Base-by-base conservation (phyloP, 2,113 vertebrate genomes). In the Cochlearius cochlearius region DNA sequence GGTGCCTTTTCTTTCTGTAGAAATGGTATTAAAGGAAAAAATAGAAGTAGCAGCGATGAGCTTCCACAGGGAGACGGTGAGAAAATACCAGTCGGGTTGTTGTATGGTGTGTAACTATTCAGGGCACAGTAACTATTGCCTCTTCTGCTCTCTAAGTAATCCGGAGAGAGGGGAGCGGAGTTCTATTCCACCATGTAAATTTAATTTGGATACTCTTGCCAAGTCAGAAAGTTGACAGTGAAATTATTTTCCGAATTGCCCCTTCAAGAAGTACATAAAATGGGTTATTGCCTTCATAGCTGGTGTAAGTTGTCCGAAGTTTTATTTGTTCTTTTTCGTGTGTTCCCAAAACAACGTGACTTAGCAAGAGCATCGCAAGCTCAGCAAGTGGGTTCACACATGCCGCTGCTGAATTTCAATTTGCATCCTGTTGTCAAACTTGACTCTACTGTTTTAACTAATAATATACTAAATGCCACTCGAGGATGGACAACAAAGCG, bases 341-440 rank as follows among this genome's bases (percentile, higher is more conserved):
- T 11, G 4, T 39, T 88, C 30, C 47, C 58, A 82, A n/a, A 88
- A 39, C 19, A 60, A 10, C 4, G 1, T 0, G 0, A 86, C 7
- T 64, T 58, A n/a, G 10, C 29, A 93, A 79, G 26, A 72, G 12
- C 66, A 72, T 0, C 2, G 2, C 26, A 84, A 73, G 10, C 36
- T 77, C 52, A 78, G 59, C 30, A 62, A 75, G 13, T 2, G 8
- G 4, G 3, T n/a, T 68, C 26, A 64, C 23, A 30, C 0, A 0
- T 12, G 6, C 21, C 60, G 60, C 55, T 36, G 49, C 41, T 32
- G 18, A 80, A 77, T 47, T 88, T 56, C 20, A 32, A 4, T 60
- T 84, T 22, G 39, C 8, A n/a, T 36, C 22, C 13, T 27, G 27
- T 3, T 36, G 12, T 9, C 63, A 77, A 66, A 58, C 3, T 58